Percentiles rank a stretch among this genome's conserved stretches.
These are phyloP conservation scores for Bombylius major DNA, from an alignment of 2,888 invertebrate species.

Conservation along the genomic window DNA sequence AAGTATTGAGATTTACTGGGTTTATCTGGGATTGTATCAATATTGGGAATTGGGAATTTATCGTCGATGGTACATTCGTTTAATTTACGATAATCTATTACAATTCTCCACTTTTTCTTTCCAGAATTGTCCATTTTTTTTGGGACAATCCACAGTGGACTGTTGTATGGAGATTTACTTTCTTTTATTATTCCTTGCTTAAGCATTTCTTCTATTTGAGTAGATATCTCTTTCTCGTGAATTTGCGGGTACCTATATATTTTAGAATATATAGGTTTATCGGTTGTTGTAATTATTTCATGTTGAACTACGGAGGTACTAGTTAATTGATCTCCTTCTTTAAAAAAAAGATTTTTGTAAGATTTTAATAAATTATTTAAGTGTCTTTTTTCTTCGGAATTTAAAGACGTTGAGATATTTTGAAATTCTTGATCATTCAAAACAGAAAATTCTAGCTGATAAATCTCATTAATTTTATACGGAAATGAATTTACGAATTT, in stretches of 20 bases:
- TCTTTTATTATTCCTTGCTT: slow-evolving; percentile 18
- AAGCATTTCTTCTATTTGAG: background rate
- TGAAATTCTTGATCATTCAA: background rate
- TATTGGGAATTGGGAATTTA: slow-evolving; percentile 14
- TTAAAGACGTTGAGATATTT: background rate
- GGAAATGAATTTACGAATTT: background rate
- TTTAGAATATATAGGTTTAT: slow-evolving; percentile 4
- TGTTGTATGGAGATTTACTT: slow-evolving; percentile 18
- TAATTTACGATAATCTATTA: slow-evolving; percentile 11
- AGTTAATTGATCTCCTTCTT: background rate
- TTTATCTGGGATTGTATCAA: slow-evolving; percentile 15
- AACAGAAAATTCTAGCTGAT: background rate
- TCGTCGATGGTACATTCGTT: slow-evolving; percentile 11
- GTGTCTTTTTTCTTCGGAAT: background rate
- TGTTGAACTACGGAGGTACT: background rate
- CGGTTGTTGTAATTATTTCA: slow-evolving; percentile 2
- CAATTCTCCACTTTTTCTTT: slow-evolving; percentile 9
- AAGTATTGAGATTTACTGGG: slow-evolving; percentile 8
- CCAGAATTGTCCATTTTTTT: slow-evolving; percentile 18
- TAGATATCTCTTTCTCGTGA: slow-evolving; percentile 1
- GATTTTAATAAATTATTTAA: background rate
- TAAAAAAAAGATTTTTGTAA: background rate
- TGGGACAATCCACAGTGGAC: slow-evolving; percentile 21
- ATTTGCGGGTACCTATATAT: slow-evolving; percentile 3
- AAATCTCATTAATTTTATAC: background rate